These are phyloP conservation scores for Siniperca obscura DNA, from an alignment of 2,797 vertebrate species.

Conservation along the genomic window DNA sequence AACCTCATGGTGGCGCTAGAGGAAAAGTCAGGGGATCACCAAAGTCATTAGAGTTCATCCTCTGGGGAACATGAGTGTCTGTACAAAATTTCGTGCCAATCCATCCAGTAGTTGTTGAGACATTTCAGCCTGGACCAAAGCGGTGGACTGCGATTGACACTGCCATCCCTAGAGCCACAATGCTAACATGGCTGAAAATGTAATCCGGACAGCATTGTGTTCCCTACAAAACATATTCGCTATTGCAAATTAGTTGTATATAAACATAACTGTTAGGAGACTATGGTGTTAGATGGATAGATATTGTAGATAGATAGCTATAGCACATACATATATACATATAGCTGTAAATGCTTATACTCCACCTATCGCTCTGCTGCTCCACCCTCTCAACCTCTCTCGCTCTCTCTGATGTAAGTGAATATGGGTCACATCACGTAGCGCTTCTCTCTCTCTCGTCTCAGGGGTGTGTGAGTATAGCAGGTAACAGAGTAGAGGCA, in stretches of 20 bases:
- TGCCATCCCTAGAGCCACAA: not conserved
- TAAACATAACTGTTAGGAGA: not conserved
- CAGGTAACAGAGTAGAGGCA: conserved; percentile 58
- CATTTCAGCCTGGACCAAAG: not conserved
- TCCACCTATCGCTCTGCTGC: conserved; percentile 37
- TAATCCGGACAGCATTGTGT: not conserved
- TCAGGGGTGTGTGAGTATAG: conserved; percentile 56
- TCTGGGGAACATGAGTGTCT: not conserved
- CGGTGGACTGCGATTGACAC: not conserved
- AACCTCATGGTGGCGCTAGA: not conserved
- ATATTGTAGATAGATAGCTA: not conserved
- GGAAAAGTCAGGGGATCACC: not conserved
- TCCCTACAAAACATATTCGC: not conserved
- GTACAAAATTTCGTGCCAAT: not conserved
- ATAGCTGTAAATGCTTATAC: conserved; percentile 2
- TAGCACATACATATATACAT: not conserved
- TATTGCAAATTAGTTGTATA: not conserved
- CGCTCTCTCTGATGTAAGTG: conserved; percentile 55
- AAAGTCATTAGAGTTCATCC: not conserved
- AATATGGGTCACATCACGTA: conserved; percentile 74
- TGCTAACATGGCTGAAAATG: not conserved
- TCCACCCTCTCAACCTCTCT: conserved; percentile 52
- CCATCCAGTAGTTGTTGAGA: not conserved
- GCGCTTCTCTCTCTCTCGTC: conserved; percentile 53
- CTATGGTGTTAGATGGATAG: not conserved